Evolutionary conservation across 1,140 invertebrate species (phyloP).

Genomic region (Ceratosolen solmsi): DNA sequence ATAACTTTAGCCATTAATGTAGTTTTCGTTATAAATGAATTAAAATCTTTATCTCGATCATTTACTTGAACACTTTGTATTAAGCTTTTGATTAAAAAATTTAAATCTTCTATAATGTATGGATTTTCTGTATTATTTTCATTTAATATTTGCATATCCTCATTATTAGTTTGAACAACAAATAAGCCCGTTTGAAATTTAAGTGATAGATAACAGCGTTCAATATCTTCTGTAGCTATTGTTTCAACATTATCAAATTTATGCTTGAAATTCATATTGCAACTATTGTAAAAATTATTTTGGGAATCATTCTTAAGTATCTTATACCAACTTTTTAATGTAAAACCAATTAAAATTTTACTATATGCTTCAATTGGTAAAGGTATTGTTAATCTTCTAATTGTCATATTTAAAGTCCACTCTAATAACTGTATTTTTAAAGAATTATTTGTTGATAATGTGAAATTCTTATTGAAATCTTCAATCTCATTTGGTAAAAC

Average conservation of each 20-base stretch:
- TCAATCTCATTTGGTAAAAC: constrained; percentile 54
- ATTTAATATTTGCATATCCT: neutral
- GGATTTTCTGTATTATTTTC: constrained; percentile 31
- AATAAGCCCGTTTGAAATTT: constrained; percentile 52
- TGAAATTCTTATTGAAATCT: constrained; percentile 48
- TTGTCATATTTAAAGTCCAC: constrained; percentile 57
- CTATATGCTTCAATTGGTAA: constrained; percentile 54
- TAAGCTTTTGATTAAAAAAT: constrained; percentile 52
- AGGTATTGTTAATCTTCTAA: constrained; percentile 45
- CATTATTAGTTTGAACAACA: neutral
- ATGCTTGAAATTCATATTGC: constrained; percentile 17
- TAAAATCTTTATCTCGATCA: constrained; percentile 49
- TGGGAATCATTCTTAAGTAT: neutral
- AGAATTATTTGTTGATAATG: constrained; percentile 50
- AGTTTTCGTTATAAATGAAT: constrained; percentile 54
- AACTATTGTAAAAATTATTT: neutral
- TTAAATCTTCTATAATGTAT: constrained; percentile 51
- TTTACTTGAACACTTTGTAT: constrained; percentile 38
- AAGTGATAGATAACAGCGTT: constrained; percentile 55
- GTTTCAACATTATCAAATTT: constrained; percentile 29
- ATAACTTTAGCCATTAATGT: constrained; percentile 55
- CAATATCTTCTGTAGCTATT: constrained; percentile 51
- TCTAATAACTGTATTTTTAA: constrained; percentile 57
- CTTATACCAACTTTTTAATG: constrained; percentile 62
- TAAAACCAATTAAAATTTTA: constrained; percentile 59